phyloP scores from a whole-genome alignment of 1,140 invertebrate species.

The Coboldia fuscipes region DNA sequence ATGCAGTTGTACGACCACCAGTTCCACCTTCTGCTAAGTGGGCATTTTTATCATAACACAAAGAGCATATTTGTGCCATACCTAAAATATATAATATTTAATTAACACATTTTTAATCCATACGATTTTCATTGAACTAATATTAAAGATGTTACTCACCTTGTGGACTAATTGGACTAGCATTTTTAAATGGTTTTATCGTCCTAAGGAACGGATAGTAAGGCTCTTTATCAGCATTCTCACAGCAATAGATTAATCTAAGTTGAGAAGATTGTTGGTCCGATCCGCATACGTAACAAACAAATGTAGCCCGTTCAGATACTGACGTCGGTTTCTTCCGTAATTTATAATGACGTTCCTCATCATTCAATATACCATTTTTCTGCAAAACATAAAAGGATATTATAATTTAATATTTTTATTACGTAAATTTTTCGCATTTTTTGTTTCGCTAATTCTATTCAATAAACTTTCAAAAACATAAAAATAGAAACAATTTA shows the following conservation, averaged over 20 bases:
- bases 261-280: slow-evolving; percentile 53
- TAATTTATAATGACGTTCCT: slow-evolving; percentile 55
- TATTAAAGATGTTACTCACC: slow-evolving; percentile 27
- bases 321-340: slow-evolving; percentile 40
- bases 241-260: slow-evolving; percentile 60
- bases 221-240: slow-evolving; percentile 63
- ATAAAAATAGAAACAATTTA: slow-evolving; percentile 1
- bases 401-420: not conserved
- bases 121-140: no score
- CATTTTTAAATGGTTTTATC: slow-evolving; percentile 53
- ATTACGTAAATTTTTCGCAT: not conserved
- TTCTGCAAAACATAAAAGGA: slow-evolving; percentile 23
- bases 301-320: slow-evolving; percentile 48
- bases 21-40: slow-evolving; percentile 14
- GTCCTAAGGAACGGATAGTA: slow-evolving; percentile 72
- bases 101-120: no score
- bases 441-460: slow-evolving; percentile 1
- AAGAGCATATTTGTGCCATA: slow-evolving; percentile 65
- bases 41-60: slow-evolving; percentile 31
- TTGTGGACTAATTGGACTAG: slow-evolving; percentile 61
- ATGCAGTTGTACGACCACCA: not conserved
- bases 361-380: slow-evolving; percentile 45
- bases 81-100: slow-evolving; percentile 19
- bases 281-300: slow-evolving; percentile 72
- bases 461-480: not conserved